Evolutionary conservation across 1,140 invertebrate genomes (phyloP).

Genomic region (Cotesia glomerata): DNA sequence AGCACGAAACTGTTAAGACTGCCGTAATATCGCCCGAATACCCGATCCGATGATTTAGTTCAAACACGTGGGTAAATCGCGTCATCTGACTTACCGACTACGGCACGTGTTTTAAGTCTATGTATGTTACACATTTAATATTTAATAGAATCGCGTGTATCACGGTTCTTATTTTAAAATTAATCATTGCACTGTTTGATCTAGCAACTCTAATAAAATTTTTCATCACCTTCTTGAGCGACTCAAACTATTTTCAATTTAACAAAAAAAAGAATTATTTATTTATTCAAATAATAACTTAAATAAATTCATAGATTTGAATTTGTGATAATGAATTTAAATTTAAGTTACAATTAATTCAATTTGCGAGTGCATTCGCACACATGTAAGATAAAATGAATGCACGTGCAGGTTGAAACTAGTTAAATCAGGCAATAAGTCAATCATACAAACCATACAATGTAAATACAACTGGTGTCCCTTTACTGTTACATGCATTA

Average conservation of each 20-base stretch:
- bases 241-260: too few relatives aligned
- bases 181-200: too few relatives aligned
- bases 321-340: too few relatives aligned
- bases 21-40: not conserved
- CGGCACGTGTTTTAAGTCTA: not conserved
- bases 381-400: not conserved
- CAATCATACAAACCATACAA: not conserved
- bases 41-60: not conserved
- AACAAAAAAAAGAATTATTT: too few relatives aligned
- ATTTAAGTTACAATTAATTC: too few relatives aligned
- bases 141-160: too few relatives aligned
- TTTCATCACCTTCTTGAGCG: too few relatives aligned
- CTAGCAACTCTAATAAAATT: too few relatives aligned
- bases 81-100: conserved; percentile 11
- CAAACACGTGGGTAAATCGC: conserved; percentile 12
- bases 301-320: too few relatives aligned
- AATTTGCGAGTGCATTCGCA: not conserved
- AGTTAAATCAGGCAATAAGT: conserved; percentile 6
- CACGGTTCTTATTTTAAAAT: too few relatives aligned
- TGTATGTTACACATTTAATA: not conserved
- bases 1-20: not conserved
- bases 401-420: conserved; percentile 7
- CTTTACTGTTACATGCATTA: not conserved
- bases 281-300: too few relatives aligned
- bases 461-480: not conserved